These are phyloP conservation scores for Pseudanteris insignis DNA, from an alignment of 2,888 invertebrate species.

Conservation along the genomic window DNA sequence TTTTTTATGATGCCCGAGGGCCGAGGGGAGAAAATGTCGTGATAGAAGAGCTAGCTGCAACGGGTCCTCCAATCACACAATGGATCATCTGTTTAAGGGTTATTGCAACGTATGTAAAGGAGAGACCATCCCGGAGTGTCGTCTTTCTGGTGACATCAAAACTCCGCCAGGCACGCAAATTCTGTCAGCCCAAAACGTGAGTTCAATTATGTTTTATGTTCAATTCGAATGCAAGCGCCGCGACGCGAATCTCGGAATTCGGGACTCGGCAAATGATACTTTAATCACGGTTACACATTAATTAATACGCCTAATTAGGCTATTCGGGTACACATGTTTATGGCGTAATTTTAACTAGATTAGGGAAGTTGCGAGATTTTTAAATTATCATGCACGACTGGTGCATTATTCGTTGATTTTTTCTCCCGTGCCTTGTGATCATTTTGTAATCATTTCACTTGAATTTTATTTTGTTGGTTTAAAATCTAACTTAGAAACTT, in stretches of 20 bases:
- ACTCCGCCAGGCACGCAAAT: slow-evolving; percentile 60
- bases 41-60: slow-evolving; percentile 65
- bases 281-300: background rate
- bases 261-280: too few species aligned
- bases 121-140: slow-evolving; percentile 59
- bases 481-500: too few species aligned
- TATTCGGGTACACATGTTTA: background rate
- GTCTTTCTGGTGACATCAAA: slow-evolving; percentile 56
- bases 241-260: slow-evolving; percentile 24
- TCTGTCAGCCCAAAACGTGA: slow-evolving; percentile 63
- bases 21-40: slow-evolving; percentile 70
- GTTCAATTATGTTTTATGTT: slow-evolving; percentile 46
- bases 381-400: too few species aligned
- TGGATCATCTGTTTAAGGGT: slow-evolving; percentile 54
- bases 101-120: slow-evolving; percentile 58
- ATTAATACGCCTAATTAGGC: slow-evolving; percentile 16
- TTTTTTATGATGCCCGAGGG: too few species aligned
- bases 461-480: too few species aligned
- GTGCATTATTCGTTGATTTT: too few species aligned
- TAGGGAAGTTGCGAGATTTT: too few species aligned
- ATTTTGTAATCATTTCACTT: too few species aligned
- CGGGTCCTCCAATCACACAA: slow-evolving; percentile 50
- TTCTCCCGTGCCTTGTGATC: too few species aligned
- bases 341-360: too few species aligned
- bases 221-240: slow-evolving; percentile 29